These are phyloP conservation scores for Phocoena phocoena DNA, from an alignment of 2,113 vertebrate genomes.

Conservation along the genomic window DNA sequence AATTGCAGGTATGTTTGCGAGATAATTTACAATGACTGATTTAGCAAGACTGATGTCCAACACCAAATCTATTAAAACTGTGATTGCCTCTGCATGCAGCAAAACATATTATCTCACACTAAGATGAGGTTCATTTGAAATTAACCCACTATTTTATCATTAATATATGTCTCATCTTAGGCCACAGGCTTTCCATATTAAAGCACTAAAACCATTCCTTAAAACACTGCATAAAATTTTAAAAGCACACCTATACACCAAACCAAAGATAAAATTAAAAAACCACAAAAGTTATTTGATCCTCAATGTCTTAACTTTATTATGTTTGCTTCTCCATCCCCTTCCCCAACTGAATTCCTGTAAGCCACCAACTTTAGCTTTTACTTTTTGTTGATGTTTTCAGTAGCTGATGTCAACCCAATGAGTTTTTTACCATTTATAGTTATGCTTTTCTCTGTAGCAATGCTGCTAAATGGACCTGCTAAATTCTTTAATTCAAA, in stretches of 20 bases:
- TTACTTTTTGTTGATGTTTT: not conserved
- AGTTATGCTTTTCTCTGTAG: not conserved
- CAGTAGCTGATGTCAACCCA: not conserved
- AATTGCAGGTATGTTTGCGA: constrained; percentile 9
- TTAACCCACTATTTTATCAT: constrained; percentile 15
- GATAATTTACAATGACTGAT: constrained; percentile 4
- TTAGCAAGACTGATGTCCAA: constrained; percentile 25
- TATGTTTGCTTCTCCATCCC: not conserved
- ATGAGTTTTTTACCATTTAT: not conserved
- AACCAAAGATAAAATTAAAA: constrained; percentile 25
- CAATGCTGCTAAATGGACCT: not conserved
- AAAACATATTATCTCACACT: not conserved
- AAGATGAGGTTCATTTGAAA: constrained; percentile 36
- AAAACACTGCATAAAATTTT: constrained; percentile 38
- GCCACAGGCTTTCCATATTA: not conserved
- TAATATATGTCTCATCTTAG: constrained; percentile 16
- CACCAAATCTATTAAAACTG: not conserved
- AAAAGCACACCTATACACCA: not conserved
- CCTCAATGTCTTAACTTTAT: not conserved
- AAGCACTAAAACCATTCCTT: constrained; percentile 33
- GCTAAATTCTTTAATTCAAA: constrained; percentile 39
- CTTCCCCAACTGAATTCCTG: not conserved
- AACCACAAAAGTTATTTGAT: not conserved
- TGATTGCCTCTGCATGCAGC: not conserved
- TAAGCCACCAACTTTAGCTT: not conserved